phyloP scores from a whole-genome alignment of 2,113 vertebrate genomes.

The Prinia subflava region DNA sequence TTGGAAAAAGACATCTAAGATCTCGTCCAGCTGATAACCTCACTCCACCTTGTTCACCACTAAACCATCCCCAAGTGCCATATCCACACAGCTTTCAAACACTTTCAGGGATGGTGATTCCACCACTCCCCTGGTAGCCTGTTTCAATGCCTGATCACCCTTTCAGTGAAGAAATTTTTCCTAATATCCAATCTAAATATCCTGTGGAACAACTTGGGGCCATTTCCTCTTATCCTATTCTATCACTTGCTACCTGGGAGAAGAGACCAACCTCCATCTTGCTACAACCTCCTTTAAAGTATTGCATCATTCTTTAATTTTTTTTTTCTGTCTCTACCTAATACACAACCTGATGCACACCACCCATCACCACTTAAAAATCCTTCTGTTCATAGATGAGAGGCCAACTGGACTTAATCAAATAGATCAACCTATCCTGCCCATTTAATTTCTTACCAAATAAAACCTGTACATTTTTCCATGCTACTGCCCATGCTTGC shows the following conservation, averaged over 20 bases:
- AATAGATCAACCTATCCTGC: not conserved
- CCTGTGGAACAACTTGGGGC: not conserved
- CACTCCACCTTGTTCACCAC: not conserved
- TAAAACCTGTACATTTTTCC: not conserved
- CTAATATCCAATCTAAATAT: not conserved
- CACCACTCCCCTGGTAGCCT: not conserved
- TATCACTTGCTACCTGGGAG: not conserved
- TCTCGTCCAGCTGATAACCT: rapidly evolving
- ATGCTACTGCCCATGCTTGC: not conserved
- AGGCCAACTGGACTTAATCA: not conserved
- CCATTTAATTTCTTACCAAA: not conserved
- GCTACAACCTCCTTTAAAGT: not conserved
- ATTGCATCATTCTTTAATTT: not conserved
- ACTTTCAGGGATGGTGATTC: not conserved
- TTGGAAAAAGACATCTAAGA: not conserved
- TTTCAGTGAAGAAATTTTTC: not conserved
- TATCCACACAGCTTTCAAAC: not conserved
- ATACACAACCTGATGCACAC: not conserved
- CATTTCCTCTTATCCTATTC: not conserved
- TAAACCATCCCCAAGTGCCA: not conserved
- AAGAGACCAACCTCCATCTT: not conserved
- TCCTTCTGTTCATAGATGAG: not conserved
- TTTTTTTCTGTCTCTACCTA: not conserved
- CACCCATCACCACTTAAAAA: not conserved
- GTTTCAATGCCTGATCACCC: not conserved